A percentile compares a stretch with the other conserved stretches of the same genome.
phyloP scores from a whole-genome alignment of 2,113 vertebrate genomes.

The Epinephelus lanceolatus region DNA sequence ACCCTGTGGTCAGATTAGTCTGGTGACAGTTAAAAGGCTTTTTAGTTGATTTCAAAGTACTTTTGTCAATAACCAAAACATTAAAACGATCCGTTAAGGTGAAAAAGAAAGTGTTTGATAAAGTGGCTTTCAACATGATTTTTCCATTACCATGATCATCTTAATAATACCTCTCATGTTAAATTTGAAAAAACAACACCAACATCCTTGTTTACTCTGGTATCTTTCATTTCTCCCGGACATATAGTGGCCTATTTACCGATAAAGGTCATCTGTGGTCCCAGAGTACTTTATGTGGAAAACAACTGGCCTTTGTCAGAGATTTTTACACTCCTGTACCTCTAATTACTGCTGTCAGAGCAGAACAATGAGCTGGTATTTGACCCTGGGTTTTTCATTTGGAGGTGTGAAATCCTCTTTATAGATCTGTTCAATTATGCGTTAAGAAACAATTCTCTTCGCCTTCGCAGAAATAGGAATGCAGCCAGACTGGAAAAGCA shows the following conservation, averaged over 20 bases:
- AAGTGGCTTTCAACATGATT: neutral
- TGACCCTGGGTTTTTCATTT: neutral
- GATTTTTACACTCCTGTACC: neutral
- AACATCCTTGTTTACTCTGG: neutral
- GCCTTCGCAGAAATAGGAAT: neutral
- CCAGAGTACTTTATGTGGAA: neutral
- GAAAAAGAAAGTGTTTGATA: neutral
- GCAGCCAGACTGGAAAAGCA: neutral
- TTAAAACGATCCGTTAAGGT: neutral
- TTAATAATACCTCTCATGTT: neutral
- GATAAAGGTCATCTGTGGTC: neutral
- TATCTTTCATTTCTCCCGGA: neutral
- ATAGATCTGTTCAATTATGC: neutral
- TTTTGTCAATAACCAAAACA: neutral
- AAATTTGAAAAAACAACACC: neutral
- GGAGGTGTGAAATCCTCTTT: slow-evolving; percentile 17
- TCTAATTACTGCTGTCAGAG: neutral
- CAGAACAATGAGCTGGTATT: slow-evolving; percentile 18
- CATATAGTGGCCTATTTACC: neutral
- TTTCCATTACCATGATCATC: neutral
- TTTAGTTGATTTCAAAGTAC: neutral
- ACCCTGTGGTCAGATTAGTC: neutral
- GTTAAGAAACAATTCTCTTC: neutral
- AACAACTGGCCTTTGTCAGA: neutral
- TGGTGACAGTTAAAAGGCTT: neutral